These are phyloP conservation scores for Cryptosula pallasiana DNA, from an alignment of 2,888 invertebrate genomes.

Conservation along the genomic window DNA sequence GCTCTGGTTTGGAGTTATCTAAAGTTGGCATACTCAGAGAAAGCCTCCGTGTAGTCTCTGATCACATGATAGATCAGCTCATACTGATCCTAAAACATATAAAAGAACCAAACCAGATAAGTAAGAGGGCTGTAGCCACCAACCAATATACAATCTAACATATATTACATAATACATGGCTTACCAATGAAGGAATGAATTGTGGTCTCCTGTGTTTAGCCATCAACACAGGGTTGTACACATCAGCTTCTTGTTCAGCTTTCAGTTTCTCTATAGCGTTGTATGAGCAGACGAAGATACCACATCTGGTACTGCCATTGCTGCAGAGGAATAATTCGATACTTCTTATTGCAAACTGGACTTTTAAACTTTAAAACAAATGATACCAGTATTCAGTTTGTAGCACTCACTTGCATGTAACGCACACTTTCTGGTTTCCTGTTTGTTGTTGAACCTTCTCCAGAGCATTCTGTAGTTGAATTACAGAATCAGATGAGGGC, in stretches of 20 bases:
- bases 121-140: too few relatives aligned
- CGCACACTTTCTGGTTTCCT: neutral
- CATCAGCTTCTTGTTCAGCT: constrained; percentile 1
- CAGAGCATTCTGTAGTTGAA: neutral
- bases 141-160: too few relatives aligned
- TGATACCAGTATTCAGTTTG: too few relatives aligned
- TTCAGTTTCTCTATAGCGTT: too few relatives aligned
- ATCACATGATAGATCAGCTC: neutral
- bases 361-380: too few relatives aligned
- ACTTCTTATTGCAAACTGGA: too few relatives aligned
- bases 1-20: neutral
- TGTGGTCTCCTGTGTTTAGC: constrained; percentile 3
- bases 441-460: neutral
- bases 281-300: neutral
- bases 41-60: neutral
- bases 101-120: too few relatives aligned
- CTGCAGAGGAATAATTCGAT: too few relatives aligned
- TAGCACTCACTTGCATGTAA: constrained; percentile 8
- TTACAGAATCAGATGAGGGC: neutral
- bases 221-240: neutral
- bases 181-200: neutral
- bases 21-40: constrained; percentile 12
- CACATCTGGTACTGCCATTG: neutral
- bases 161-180: too few relatives aligned
- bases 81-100: neutral